These are phyloP conservation scores for Eumaeus atala DNA, from an alignment of 1,140 invertebrate species.

Conservation along the genomic window DNA sequence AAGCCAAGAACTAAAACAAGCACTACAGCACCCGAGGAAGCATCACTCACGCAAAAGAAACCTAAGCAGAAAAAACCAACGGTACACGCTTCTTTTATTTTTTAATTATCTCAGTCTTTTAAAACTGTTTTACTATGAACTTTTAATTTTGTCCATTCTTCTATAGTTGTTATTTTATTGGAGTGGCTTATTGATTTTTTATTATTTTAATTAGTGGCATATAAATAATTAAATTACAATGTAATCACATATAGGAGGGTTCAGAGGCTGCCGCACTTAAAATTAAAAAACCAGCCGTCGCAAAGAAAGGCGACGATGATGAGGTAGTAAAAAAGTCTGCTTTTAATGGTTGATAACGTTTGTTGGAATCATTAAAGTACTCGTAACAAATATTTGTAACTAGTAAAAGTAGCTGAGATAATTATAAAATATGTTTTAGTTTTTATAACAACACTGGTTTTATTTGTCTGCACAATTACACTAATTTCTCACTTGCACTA, in stretches of 20 bases:
- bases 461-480: slow-evolving; percentile 33
- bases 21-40: slow-evolving; percentile 66
- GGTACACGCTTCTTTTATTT: slow-evolving; percentile 46
- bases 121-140: not conserved
- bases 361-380: slow-evolving; percentile 2
- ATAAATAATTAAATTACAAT: slow-evolving; percentile 20
- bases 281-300: slow-evolving; percentile 64
- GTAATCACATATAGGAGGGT: slow-evolving; percentile 48
- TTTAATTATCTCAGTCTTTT: slow-evolving; percentile 56
- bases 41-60: slow-evolving; percentile 67
- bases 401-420: slow-evolving; percentile 33
- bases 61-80: slow-evolving; percentile 64
- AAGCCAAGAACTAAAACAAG: slow-evolving; percentile 65
- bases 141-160: too few species aligned
- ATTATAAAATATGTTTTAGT: slow-evolving; percentile 27
- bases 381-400: not conserved
- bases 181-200: not conserved
- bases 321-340: slow-evolving; percentile 37
- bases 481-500: slow-evolving; percentile 41
- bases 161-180: too few species aligned
- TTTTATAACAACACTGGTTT: slow-evolving; percentile 34
- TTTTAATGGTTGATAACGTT: not conserved
- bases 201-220: not conserved
- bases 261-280: slow-evolving; percentile 59
- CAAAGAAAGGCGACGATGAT: slow-evolving; percentile 52